Evolutionary conservation across 1,140 invertebrate species (phyloP).

Genomic region (Drosophila bocki): DNA sequence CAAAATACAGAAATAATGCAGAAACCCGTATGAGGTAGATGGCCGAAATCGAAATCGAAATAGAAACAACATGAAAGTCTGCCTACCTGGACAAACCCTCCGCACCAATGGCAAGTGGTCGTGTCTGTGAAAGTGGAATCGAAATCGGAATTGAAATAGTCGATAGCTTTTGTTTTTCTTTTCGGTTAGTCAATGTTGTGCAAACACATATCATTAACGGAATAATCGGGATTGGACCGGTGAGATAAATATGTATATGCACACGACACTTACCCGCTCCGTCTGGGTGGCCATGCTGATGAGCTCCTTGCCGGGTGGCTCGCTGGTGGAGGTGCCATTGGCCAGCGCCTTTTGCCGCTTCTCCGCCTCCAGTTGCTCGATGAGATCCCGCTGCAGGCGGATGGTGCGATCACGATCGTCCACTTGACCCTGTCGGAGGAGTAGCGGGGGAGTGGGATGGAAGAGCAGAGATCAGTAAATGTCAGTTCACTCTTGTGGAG

Average conservation of each 20-base stretch:
- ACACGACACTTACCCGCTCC: constrained; percentile 87
- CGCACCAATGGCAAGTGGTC: constrained; percentile 87
- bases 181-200: constrained; percentile 85
- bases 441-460: constrained; percentile 22
- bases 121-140: constrained; percentile 86
- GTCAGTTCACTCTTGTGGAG: constrained; percentile 53
- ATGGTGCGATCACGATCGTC: constrained; percentile 91
- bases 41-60: constrained; percentile 24
- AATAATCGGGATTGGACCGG: constrained; percentile 9
- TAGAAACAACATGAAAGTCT: constrained; percentile 53
- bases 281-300: constrained; percentile 91
- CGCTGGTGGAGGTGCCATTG: constrained; percentile 9
- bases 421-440: constrained; percentile 86
- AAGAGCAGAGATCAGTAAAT: constrained; percentile 43
- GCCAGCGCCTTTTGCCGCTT: constrained; percentile 62
- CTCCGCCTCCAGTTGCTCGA: constrained; percentile 85
- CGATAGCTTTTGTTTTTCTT: constrained; percentile 84
- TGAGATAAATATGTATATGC: background rate
- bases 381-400: constrained; percentile 88
- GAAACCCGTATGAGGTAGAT: constrained; percentile 28
- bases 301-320: constrained; percentile 71
- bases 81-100: constrained; percentile 84
- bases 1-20: constrained; percentile 12
- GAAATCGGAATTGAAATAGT: constrained; percentile 71
- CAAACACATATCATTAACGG: constrained; percentile 46